Conservation (phyloP, 2,113 vertebrate genomes). For the Monopterus albus region DNA sequence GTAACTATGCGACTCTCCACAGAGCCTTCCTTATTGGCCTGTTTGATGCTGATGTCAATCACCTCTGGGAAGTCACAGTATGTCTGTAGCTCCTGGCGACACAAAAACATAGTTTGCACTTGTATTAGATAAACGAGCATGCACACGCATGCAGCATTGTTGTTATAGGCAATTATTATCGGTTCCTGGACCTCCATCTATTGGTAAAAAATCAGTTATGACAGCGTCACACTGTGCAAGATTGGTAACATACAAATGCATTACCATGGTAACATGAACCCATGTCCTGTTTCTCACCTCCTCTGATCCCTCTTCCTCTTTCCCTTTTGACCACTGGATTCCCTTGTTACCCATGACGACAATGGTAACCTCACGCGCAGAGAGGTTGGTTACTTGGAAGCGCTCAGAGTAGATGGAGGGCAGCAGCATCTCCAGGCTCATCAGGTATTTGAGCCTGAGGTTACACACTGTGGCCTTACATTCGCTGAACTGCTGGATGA, state of each 20-base stretch:
- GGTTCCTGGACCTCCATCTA: constrained; percentile 42
- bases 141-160: neutral
- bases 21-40: constrained; percentile 91
- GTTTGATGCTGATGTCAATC: constrained; percentile 96
- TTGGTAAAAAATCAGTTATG: constrained; percentile 19
- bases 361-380: constrained; percentile 86
- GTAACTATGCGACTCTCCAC: constrained; percentile 94
- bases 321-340: constrained; percentile 90
- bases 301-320: constrained; percentile 78
- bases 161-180: neutral
- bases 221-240: neutral
- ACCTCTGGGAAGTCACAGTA: constrained; percentile 97
- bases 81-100: constrained; percentile 87
- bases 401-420: constrained; percentile 90
- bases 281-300: constrained; percentile 58
- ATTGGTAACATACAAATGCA: neutral
- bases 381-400: constrained; percentile 90
- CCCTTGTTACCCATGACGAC: constrained; percentile 92
- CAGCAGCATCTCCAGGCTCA: constrained; percentile 94
- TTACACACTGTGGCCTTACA: constrained; percentile 92
- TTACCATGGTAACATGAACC: constrained; percentile 12
- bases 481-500: constrained; percentile 93
- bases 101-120: constrained; percentile 4
- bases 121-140: neutral
- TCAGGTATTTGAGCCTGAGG: constrained; percentile 96